Percentiles rank a stretch among this genome's conserved stretches.
Conservation (phyloP, 2,113 vertebrate species). For the Cheilinus undulatus region DNA sequence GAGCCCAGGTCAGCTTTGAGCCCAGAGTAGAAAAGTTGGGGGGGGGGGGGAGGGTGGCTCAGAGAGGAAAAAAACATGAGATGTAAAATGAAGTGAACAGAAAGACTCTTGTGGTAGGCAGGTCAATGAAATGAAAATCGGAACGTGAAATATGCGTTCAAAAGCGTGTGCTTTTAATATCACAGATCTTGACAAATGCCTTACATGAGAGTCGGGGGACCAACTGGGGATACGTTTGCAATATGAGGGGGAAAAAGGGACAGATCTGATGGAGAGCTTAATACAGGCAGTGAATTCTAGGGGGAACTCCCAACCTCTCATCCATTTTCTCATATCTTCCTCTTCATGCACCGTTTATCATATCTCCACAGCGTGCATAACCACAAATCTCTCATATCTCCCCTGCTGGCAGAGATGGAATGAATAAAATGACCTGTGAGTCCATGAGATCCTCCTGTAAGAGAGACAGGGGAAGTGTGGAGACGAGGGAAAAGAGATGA, state of each 20-base stretch:
- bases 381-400: slow-evolving; percentile 56
- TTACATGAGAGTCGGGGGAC: slow-evolving; percentile 12
- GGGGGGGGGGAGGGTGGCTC: slow-evolving; percentile 1
- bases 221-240: slow-evolving; percentile 7
- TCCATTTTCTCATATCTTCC: slow-evolving; percentile 52
- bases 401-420: slow-evolving; percentile 45
- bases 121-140: slow-evolving; percentile 1
- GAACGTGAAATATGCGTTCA: neutral
- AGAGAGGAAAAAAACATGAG: slow-evolving; percentile 9
- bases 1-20: slow-evolving; percentile 62
- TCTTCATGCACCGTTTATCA: slow-evolving; percentile 55
- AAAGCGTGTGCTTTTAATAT: slow-evolving; percentile 11
- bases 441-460: slow-evolving; percentile 35
- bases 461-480: slow-evolving; percentile 23
- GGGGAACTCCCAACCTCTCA: slow-evolving; percentile 26
- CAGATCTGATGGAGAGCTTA: slow-evolving; percentile 39
- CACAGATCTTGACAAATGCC: slow-evolving; percentile 11
- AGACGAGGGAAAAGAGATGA: slow-evolving; percentile 33
- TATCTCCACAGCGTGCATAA: slow-evolving; percentile 27
- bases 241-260: slow-evolving; percentile 1
- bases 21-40: slow-evolving; percentile 38
- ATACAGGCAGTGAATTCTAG: slow-evolving; percentile 35
- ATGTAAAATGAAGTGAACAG: slow-evolving; percentile 31
- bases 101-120: slow-evolving; percentile 1
- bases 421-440: slow-evolving; percentile 58